phyloP scores from a whole-genome alignment of 2,888 invertebrate species.

The Branchipolynoe longqiensis region DNA sequence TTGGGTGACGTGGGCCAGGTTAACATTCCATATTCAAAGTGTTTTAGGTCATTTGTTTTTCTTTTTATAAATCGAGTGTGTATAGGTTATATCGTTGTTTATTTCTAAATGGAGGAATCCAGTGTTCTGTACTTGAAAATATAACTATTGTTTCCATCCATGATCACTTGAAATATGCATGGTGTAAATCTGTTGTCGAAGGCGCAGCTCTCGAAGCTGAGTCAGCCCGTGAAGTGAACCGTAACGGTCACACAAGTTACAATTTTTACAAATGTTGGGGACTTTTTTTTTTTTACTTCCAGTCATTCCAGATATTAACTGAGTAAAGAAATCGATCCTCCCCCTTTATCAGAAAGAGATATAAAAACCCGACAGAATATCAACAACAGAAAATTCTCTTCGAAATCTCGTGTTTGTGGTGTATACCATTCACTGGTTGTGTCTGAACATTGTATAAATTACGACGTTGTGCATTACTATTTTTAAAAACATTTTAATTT shows the following conservation, averaged over 20 bases:
- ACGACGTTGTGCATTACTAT: neutral
- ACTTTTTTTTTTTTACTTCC: conserved; percentile 37
- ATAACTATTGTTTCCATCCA: conserved; percentile 42
- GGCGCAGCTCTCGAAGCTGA: neutral
- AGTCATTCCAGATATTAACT: conserved; percentile 31
- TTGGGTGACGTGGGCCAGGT: conserved; percentile 24
- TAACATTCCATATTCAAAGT: conserved; percentile 33
- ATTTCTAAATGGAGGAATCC: neutral
- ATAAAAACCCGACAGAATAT: neutral
- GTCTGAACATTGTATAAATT: neutral
- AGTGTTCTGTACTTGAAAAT: conserved; percentile 18
- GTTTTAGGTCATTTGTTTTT: neutral
- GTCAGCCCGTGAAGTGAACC: neutral
- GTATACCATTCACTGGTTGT: conserved; percentile 20
- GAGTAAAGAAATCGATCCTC: neutral
- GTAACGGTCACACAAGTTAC: neutral
- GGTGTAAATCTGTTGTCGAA: neutral
- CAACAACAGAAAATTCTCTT: too few species aligned
- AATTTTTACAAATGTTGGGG: conserved; percentile 17
- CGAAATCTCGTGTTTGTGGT: neutral
- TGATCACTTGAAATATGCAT: conserved; percentile 34
- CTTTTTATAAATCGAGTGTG: neutral
- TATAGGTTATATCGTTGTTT: conserved; percentile 10
- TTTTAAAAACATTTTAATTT: neutral
- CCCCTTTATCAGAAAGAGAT: neutral